phyloP scores from a whole-genome alignment of 2,113 vertebrate genomes.

The Brachirus orientalis region DNA sequence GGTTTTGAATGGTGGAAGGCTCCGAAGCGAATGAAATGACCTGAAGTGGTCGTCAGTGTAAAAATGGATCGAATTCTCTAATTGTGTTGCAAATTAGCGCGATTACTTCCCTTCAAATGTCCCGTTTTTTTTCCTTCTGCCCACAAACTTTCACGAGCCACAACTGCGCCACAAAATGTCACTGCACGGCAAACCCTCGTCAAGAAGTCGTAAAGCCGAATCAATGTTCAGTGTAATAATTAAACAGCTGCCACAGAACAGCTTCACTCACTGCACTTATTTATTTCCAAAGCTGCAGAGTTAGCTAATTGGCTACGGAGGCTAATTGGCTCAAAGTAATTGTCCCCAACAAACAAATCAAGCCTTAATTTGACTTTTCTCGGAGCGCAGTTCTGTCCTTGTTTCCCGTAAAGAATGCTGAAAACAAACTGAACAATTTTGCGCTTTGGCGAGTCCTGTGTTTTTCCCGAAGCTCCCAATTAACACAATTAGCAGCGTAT shows the following conservation, averaged over 20 bases:
- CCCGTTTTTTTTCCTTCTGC: too few relatives aligned
- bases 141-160: too few relatives aligned
- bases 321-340: conserved; percentile 48
- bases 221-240: conserved; percentile 24
- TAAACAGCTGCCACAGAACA: conserved; percentile 20
- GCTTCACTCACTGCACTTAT: conserved; percentile 12
- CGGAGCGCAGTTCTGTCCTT: conserved; percentile 3
- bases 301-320: conserved; percentile 39
- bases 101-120: too few relatives aligned
- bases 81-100: too few relatives aligned
- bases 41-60: too few relatives aligned
- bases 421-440: background rate
- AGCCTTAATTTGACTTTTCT: conserved; percentile 23
- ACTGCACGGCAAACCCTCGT: background rate
- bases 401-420: conserved; percentile 10
- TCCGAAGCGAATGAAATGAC: too few relatives aligned
- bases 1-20: too few relatives aligned
- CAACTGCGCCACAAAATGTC: background rate
- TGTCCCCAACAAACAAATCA: conserved; percentile 30
- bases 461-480: too few relatives aligned
- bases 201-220: background rate
- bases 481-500: too few relatives aligned
- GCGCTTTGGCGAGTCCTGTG: too few relatives aligned
- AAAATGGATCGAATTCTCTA: too few relatives aligned
- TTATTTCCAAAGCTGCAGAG: conserved; percentile 16